A percentile compares a stretch with the other conserved stretches of the same genome.
phyloP scores from a whole-genome alignment of 2,113 vertebrate genomes.

The Heteronetta atricapilla region DNA sequence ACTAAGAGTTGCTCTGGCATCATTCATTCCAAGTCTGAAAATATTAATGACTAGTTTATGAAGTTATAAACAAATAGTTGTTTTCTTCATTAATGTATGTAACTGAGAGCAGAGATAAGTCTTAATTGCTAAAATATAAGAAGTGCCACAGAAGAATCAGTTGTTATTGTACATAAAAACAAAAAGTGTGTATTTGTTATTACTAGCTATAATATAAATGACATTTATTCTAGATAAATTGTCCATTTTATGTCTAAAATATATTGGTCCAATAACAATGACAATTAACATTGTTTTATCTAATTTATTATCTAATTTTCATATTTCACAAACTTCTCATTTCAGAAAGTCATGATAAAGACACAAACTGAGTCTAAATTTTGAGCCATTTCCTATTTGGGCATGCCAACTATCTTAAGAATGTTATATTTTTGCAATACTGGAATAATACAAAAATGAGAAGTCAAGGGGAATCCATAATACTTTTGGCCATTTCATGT shows the following conservation, averaged over 20 bases:
- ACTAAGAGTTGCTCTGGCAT: background rate
- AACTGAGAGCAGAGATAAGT: background rate
- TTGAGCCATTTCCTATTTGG: background rate
- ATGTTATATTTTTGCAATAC: background rate
- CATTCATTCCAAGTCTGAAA: background rate
- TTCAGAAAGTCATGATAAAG: background rate
- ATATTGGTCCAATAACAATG: background rate
- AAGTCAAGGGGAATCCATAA: background rate
- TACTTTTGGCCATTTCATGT: fast-evolving
- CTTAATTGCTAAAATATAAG: background rate
- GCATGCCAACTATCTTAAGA: background rate
- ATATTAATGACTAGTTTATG: background rate
- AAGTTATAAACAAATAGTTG: background rate
- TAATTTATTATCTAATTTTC: background rate
- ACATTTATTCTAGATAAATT: background rate
- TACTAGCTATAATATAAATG: background rate
- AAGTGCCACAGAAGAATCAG: background rate
- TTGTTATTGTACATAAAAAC: background rate
- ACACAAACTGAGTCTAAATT: background rate
- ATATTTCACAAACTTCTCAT: background rate
- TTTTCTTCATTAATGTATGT: background rate
- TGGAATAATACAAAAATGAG: background rate
- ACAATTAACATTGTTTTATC: background rate
- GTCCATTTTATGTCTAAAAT: background rate
- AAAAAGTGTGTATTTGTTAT: background rate